phyloP scores from a whole-genome alignment of 2,113 vertebrate genomes.

The Cyprinodon variegatus region DNA sequence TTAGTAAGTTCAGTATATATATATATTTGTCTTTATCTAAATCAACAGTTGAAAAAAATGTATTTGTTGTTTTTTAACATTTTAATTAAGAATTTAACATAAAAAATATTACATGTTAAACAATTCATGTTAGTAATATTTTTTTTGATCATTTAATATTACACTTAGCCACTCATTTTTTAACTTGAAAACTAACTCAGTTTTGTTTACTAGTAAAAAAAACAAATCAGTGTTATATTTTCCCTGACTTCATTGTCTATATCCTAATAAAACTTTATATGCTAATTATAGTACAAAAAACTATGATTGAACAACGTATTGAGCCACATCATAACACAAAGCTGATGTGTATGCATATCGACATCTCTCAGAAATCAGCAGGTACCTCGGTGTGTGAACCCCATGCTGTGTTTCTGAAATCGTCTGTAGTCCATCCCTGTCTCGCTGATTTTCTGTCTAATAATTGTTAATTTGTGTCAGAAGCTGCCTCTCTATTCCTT shows the following conservation, averaged over 20 bases:
- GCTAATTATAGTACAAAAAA: conserved; percentile 19
- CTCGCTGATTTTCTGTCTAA: conserved; percentile 22
- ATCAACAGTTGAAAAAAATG: too few species aligned
- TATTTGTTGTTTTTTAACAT: too few species aligned
- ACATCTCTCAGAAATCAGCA: conserved; percentile 22
- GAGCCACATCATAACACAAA: conserved; percentile 21
- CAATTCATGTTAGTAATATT: too few species aligned
- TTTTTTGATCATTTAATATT: too few species aligned
- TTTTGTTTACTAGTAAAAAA: conserved; percentile 13
- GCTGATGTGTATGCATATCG: conserved; percentile 1
- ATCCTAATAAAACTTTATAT: not conserved
- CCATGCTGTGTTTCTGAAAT: conserved; percentile 28
- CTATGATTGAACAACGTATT: conserved; percentile 6
- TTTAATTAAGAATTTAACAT: too few species aligned
- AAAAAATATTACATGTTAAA: too few species aligned
- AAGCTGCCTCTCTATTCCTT: conserved; percentile 50
- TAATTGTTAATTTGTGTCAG: conserved; percentile 64
- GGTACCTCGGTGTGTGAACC: not conserved
- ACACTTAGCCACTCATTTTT: too few species aligned
- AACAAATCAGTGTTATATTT: conserved; percentile 7
- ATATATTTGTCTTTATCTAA: too few species aligned
- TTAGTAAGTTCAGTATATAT: too few species aligned
- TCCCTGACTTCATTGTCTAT: conserved; percentile 12
- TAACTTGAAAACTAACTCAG: not conserved
- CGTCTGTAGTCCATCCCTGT: conserved; percentile 18